Evolutionary conservation across 2,113 vertebrate genomes (phyloP).

Genomic region (Festucalex cinctus): DNA sequence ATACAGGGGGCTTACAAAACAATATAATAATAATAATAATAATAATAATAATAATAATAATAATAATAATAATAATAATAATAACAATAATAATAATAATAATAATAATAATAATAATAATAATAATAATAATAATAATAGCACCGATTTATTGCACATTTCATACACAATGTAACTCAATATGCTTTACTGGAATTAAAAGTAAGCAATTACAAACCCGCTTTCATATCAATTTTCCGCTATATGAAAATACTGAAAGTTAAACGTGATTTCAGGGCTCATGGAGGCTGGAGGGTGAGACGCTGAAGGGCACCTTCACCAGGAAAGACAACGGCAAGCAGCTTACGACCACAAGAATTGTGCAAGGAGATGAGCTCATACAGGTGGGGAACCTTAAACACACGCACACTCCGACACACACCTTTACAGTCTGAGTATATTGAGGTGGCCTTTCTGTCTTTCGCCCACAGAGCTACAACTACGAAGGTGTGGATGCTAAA

Average conservation of each 20-base stretch:
- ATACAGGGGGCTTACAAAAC: too few species aligned
- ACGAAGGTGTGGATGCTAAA: constrained; percentile 88
- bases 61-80: too few species aligned
- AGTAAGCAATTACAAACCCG: too few species aligned
- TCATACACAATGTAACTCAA: too few species aligned
- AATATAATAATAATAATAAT: too few species aligned
- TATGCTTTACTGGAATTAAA: too few species aligned
- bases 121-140: too few species aligned
- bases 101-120: too few species aligned
- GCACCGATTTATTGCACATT: too few species aligned
- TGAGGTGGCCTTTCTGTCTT: background rate
- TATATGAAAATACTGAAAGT: background rate
- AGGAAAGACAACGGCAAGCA: constrained; percentile 86
- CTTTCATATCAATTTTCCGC: too few species aligned
- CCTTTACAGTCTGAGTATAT: background rate
- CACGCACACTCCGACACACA: background rate
- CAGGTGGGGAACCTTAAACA: constrained; percentile 71
- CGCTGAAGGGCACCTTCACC: constrained; percentile 77
- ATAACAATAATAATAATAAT: too few species aligned
- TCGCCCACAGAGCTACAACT: constrained; percentile 78
- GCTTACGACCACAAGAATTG: constrained; percentile 73
- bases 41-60: too few species aligned
- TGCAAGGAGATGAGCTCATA: constrained; percentile 78
- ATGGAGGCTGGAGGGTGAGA: constrained; percentile 79
- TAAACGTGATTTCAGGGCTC: constrained; percentile 69